Evolutionary conservation across 2,888 invertebrate genomes (phyloP).

Genomic region (Malthinus seriepunctatus): DNA sequence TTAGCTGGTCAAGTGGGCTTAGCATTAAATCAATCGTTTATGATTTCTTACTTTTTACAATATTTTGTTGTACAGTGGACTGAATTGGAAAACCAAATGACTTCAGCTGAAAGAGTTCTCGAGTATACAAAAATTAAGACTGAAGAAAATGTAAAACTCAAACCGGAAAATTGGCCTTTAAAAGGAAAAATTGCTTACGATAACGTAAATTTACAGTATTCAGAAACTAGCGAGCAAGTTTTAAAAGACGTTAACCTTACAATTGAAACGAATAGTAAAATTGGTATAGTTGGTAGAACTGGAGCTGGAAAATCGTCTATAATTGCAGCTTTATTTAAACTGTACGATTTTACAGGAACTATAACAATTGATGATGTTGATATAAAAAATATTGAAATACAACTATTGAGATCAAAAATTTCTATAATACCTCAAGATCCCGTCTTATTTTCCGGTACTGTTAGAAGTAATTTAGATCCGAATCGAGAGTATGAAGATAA

Average conservation of each 20-base stretch:
- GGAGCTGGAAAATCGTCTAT: conserved; percentile 81
- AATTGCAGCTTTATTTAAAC: conserved; percentile 75
- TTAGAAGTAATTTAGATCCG: conserved; percentile 87
- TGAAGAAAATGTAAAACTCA: conserved; percentile 49
- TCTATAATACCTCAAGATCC: conserved; percentile 88
- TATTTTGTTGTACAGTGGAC: conserved; percentile 81
- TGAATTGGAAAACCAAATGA: conserved; percentile 80
- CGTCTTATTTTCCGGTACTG: conserved; percentile 80
- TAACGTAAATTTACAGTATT: conserved; percentile 71
- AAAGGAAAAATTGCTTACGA: conserved; percentile 69
- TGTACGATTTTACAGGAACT: conserved; percentile 75
- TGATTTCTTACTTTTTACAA: conserved; percentile 69
- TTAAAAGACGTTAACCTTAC: conserved; percentile 69
- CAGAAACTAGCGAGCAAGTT: conserved; percentile 69
- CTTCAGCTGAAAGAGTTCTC: conserved; percentile 80
- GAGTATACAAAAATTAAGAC: conserved; percentile 55
- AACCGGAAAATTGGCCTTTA: conserved; percentile 72
- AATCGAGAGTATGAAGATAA: conserved; percentile 75
- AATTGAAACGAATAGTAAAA: conserved; percentile 68
- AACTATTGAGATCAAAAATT: conserved; percentile 71
- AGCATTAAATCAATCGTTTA: conserved; percentile 79
- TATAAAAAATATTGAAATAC: conserved; percentile 69
- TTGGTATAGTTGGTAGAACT: conserved; percentile 79
- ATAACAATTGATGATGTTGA: conserved; percentile 80
- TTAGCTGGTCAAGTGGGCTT: conserved; percentile 76